Base-by-base conservation (phyloP, 1,140 invertebrate genomes). In the Callitettix versicolor region DNA sequence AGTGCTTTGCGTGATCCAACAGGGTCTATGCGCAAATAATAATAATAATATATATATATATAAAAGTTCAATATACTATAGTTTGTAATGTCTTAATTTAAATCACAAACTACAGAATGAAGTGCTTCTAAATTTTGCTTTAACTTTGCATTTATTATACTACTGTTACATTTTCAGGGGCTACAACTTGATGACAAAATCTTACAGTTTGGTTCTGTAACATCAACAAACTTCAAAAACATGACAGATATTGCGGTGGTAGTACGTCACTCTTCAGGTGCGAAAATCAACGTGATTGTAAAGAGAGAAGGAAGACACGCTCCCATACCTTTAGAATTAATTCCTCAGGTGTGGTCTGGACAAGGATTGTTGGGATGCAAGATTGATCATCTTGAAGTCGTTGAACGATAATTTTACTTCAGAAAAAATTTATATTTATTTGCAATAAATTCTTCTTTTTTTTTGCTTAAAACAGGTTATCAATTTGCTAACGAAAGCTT, bases 151-250 rank as follows among this genome's bases (percentile, higher is more conserved):
- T 63, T 63, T 58, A 62, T 76, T 74, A 41, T n/a, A n/a, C n/a
- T n/a, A n/a, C n/a, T n/a, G n/a, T n/a, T n/a, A n/a, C n/a, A 30
- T 30, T 30, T 30, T 30, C 64, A 91, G 88, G 89, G 89, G n/a
- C 69, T 94, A 2, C 67, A 76, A 62, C 75, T 78, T 21, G 78
- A 81, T 40, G 91, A 94, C 73, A 68, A 79, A 36, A 73, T 95
- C 4, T 60, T 88, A 1, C 76, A 87, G 62, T 92, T 95, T 77
- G 91, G 91, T n/a, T 88, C 88, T 0, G 69, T 93, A 1, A 84
- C 82, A 59, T 66, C 68, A 18, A 71, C 67, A 7, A 95, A 94
- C 70, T 93, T 89, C 64, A 74, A 76, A 41, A 74, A 75, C 41
- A 65, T 91, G 1, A 71, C 72, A 17, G 82, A 90, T 68, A 77